Percentiles rank a stretch among this genome's conserved stretches.
These are phyloP conservation scores for Macrochelys suwanniensis DNA, from an alignment of 2,797 vertebrate species.

Conservation along the genomic window DNA sequence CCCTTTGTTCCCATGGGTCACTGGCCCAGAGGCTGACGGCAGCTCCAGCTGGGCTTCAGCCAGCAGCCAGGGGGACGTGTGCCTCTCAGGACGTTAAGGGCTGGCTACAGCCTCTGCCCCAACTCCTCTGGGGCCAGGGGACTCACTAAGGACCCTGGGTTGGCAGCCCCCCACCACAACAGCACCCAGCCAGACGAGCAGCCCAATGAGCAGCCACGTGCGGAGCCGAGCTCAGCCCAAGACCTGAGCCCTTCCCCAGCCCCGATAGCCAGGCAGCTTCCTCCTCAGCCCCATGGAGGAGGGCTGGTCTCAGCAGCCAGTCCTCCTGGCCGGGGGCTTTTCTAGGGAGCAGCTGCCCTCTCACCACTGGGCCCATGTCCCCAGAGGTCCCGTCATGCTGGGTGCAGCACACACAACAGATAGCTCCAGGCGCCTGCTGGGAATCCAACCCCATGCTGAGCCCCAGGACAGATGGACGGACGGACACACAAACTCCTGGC, in stretches of 20 bases:
- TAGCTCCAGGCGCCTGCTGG: not conserved
- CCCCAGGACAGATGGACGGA: not conserved
- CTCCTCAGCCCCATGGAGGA: too few relatives aligned
- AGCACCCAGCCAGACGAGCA: too few relatives aligned
- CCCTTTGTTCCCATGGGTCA: too few relatives aligned
- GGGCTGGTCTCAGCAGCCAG: too few relatives aligned
- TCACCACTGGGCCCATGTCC: not conserved
- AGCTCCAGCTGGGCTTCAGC: not conserved
- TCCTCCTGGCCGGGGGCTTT: not conserved
- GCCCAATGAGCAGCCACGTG: too few relatives aligned
- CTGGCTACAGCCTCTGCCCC: not conserved
- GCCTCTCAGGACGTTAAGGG: not conserved
- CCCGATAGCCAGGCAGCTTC: too few relatives aligned
- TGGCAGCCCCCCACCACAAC: too few relatives aligned
- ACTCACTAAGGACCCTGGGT: too few relatives aligned
- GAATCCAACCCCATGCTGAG: not conserved
- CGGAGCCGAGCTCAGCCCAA: accelerated
- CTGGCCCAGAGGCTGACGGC: too few relatives aligned
- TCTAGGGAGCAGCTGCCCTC: not conserved
- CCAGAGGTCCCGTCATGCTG: not conserved
- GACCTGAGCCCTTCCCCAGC: too few relatives aligned
- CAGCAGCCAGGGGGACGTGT: too few relatives aligned
- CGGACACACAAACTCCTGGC: accelerated
- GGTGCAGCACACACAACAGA: not conserved
- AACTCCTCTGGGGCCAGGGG: too few relatives aligned